Conservation (phyloP, 2,888 invertebrate species). For the Pinctada fucata region DNA sequence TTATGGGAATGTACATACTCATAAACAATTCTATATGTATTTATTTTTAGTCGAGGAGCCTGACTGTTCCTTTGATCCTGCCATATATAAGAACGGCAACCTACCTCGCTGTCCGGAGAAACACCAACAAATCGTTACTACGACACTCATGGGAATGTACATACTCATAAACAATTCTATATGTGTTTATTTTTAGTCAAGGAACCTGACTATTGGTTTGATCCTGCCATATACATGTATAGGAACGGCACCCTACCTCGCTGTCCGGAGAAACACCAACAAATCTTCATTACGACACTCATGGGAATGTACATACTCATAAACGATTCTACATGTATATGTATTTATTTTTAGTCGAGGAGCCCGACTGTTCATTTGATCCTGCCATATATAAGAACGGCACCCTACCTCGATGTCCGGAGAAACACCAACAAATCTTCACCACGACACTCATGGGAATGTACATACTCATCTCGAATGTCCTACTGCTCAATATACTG, state of each 20-base stretch:
- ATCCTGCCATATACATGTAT: background rate
- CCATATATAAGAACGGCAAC: constrained; percentile 9
- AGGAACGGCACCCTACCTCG: constrained; percentile 11
- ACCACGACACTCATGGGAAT: constrained; percentile 15
- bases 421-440: background rate
- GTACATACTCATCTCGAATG: constrained; percentile 20
- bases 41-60: constrained; percentile 12
- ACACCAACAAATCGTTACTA: background rate
- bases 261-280: background rate
- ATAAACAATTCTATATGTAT: background rate
- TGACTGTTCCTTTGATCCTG: constrained; percentile 10
- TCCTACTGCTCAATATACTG: constrained; percentile 18
- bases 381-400: constrained; percentile 4
- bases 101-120: constrained; percentile 5
- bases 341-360: background rate
- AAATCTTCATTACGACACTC: background rate
- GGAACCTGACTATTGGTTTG: constrained; percentile 11
- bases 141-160: constrained; percentile 19
- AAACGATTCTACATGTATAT: background rate
- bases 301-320: constrained; percentile 24
- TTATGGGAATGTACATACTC: constrained; percentile 22
- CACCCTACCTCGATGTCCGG: constrained; percentile 11
- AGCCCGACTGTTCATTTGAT: constrained; percentile 23
- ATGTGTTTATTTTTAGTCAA: background rate
- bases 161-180: constrained; percentile 23